Evolutionary conservation across 2,113 vertebrate genomes (phyloP).

Genomic region (Lagopus muta): DNA sequence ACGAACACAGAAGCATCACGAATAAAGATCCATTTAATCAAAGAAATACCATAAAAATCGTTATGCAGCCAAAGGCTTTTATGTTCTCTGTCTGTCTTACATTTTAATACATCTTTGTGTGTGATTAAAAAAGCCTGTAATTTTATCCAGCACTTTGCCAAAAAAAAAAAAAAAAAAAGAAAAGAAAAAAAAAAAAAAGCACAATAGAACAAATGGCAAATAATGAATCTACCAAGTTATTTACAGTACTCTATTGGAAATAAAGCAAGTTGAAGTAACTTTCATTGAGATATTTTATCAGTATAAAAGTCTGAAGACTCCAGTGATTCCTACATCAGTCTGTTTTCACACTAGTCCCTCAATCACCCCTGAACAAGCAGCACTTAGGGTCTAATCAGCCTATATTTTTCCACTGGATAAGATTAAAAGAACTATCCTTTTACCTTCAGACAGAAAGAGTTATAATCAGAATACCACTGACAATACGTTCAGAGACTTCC

Average conservation of each 20-base stretch:
- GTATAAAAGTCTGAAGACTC: not conserved
- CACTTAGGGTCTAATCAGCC: not conserved
- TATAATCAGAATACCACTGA: not conserved
- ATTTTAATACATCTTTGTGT: not conserved
- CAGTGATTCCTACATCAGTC: not conserved
- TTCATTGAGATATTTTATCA: not conserved
- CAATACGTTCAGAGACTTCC: not conserved
- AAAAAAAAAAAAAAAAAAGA: not conserved
- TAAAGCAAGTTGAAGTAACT: not conserved
- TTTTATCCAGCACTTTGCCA: not conserved
- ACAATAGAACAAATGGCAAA: not conserved
- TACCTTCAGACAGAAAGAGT: not conserved
- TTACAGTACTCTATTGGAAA: not conserved
- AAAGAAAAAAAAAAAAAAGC: too few species aligned
- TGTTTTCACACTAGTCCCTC: not conserved
- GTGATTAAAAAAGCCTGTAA: not conserved
- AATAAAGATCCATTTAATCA: not conserved
- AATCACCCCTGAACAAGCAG: not conserved
- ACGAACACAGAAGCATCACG: rapidly evolving
- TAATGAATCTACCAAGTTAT: not conserved
- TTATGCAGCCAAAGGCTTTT: not conserved
- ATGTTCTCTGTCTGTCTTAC: not conserved
- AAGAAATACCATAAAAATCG: not conserved
- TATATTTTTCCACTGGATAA: not conserved
- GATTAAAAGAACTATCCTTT: not conserved